Base-by-base conservation (phyloP, 2,113 vertebrate genomes). In the Peromyscus californicus region DNA sequence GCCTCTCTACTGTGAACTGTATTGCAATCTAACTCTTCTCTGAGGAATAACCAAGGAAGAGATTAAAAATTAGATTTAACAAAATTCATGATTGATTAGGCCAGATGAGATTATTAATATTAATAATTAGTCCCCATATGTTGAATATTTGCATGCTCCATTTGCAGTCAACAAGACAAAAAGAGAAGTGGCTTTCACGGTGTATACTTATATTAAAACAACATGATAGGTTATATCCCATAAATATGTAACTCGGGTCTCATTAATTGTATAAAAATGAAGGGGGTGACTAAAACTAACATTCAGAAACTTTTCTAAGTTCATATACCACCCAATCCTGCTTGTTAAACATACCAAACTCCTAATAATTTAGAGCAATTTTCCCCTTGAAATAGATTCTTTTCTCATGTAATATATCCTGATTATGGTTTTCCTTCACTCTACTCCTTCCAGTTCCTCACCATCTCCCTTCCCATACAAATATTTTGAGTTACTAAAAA, bases 111-210 rank as follows among this genome's bases (percentile, higher is more conserved):
- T 13, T 65, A 97, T 36, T 21, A 96, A 88, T 3, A 67, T 67
- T 24, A 96, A 92, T 54, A 76, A 86, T 57, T 89, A 80, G 9
- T 29, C 33, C 93, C 74, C 8, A 36, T 72, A 82, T 48, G 22
- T 75, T 83, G 67, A 89, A 33, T 93, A 93, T 63, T 80, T 88
- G 19, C 33, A 90, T 63, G 39, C 3, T 79, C 78, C 42, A 24
- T 86, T 97, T 89, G 80, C 24, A 54, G 39, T 78, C 78, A 92
- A 95, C 89, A 29, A 97, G 42, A 39, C 94, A 93, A 97, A 97
- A 75, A 39, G 59, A 74, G 16, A 39, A 10, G 1, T 48, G 2
- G 24, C 16, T 45, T 65, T 45, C 61, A 85, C 8, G 92, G 36
- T 72, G 13, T 39, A 72, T 45, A 61, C 19, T 78, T 42, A 69